A percentile compares a stretch with the other conserved stretches of the same genome.
phyloP scores from a whole-genome alignment of 2,888 invertebrate species.

The Aricia artaxerxes region DNA sequence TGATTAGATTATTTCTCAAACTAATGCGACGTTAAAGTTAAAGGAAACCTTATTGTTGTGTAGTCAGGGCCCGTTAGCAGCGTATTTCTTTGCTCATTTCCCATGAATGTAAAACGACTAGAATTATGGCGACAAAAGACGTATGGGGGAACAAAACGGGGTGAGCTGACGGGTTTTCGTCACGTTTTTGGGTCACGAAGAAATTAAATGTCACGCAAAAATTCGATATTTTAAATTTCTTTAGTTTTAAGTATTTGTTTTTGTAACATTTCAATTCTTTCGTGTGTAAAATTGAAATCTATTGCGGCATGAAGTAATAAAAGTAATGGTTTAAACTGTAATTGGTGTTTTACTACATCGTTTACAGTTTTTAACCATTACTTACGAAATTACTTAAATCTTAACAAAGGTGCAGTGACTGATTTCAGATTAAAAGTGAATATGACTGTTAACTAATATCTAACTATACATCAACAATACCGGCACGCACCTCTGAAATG shows the following conservation, averaged over 20 bases:
- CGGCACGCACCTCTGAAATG: too few relatives aligned
- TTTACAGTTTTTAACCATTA: neutral
- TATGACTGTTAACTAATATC: too few relatives aligned
- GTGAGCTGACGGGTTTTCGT: constrained; percentile 52
- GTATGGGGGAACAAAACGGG: constrained; percentile 46
- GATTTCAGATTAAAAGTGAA: too few relatives aligned
- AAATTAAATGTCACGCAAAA: constrained; percentile 32
- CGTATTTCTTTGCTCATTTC: constrained; percentile 15
- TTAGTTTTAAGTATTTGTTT: neutral
- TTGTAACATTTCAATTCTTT: neutral
- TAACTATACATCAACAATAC: too few relatives aligned
- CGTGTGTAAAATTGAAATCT: neutral
- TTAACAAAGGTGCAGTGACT: too few relatives aligned
- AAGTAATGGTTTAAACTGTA: neutral
- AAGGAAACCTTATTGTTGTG: neutral
- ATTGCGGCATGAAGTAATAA: constrained; percentile 8
- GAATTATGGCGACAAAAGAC: constrained; percentile 32
- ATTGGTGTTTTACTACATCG: neutral
- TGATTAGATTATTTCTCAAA: neutral
- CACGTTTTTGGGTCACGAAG: constrained; percentile 62
- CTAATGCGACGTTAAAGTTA: neutral
- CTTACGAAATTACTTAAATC: neutral
- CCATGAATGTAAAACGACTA: constrained; percentile 2
- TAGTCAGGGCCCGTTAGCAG: neutral
- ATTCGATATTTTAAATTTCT: neutral